Conservation (phyloP, 2,797 vertebrate genomes). For the Neoniphon sammara region DNA sequence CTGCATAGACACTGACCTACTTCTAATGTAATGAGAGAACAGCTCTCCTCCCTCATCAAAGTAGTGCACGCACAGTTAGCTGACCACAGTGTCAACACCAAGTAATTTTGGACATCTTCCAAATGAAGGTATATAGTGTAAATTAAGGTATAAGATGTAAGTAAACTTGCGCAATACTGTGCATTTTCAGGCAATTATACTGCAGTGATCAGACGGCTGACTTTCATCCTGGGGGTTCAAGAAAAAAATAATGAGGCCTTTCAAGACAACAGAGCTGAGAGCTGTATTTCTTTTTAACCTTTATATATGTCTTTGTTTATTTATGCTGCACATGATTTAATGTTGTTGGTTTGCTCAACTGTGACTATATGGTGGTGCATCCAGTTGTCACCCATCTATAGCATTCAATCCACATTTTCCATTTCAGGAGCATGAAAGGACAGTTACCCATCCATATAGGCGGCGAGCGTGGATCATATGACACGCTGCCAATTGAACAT, state of each 20-base stretch:
- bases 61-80: conserved; percentile 62
- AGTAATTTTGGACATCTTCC: conserved; percentile 39
- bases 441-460: neutral
- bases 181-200: neutral
- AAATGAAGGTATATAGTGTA: conserved; percentile 23
- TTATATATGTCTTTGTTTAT: neutral
- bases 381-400: conserved; percentile 52
- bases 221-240: conserved; percentile 12
- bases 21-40: conserved; percentile 68
- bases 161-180: neutral
- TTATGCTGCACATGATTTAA: neutral
- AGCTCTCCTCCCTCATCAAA: conserved; percentile 49
- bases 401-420: conserved; percentile 31
- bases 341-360: neutral
- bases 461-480: conserved; percentile 20
- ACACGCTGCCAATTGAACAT: conserved; percentile 29
- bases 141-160: conserved; percentile 2
- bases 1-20: conserved; percentile 70
- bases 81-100: conserved; percentile 55
- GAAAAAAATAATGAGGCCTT: neutral
- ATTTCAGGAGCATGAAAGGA: conserved; percentile 33
- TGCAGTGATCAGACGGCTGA: neutral
- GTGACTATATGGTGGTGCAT: conserved; percentile 25
- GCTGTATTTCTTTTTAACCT: too few species aligned
- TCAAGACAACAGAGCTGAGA: neutral